Evolutionary conservation across 2,797 vertebrate genomes (phyloP).

Genomic region (Pipistrellus pipistrellus): DNA sequence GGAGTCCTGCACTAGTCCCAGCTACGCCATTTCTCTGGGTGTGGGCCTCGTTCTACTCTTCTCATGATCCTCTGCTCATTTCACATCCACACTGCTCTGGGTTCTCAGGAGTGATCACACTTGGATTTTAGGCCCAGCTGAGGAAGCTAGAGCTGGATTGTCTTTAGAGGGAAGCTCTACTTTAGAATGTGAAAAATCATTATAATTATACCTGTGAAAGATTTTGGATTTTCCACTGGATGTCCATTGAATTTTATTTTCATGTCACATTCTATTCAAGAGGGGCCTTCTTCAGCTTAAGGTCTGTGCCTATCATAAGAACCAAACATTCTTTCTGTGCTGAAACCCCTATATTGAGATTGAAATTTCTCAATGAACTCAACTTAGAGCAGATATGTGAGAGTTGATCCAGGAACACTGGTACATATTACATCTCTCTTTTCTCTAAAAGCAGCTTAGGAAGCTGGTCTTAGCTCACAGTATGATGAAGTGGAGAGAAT

Average conservation of each 20-base stretch:
- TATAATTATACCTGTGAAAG: neutral
- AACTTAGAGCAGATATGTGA: neutral
- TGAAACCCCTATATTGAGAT: neutral
- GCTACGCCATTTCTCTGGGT: neutral
- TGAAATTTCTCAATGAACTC: neutral
- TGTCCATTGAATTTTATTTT: slow-evolving; percentile 27
- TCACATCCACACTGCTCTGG: neutral
- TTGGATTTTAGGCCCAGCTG: neutral
- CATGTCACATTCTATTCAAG: neutral
- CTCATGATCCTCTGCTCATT: neutral
- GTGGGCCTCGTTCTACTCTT: neutral
- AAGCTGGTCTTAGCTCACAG: neutral
- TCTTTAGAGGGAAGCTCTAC: neutral
- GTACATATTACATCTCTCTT: neutral
- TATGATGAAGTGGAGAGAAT: neutral
- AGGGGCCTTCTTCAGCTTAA: neutral
- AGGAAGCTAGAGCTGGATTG: neutral
- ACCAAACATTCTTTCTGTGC: neutral
- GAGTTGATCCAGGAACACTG: neutral
- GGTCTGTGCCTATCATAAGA: neutral
- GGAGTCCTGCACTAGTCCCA: neutral
- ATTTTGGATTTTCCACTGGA: neutral
- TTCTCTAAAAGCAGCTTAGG: neutral
- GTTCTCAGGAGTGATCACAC: neutral
- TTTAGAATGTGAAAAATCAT: slow-evolving; percentile 26